Evolutionary conservation across 2,888 invertebrate species (phyloP).

Genomic region (Chalcis sispes): DNA sequence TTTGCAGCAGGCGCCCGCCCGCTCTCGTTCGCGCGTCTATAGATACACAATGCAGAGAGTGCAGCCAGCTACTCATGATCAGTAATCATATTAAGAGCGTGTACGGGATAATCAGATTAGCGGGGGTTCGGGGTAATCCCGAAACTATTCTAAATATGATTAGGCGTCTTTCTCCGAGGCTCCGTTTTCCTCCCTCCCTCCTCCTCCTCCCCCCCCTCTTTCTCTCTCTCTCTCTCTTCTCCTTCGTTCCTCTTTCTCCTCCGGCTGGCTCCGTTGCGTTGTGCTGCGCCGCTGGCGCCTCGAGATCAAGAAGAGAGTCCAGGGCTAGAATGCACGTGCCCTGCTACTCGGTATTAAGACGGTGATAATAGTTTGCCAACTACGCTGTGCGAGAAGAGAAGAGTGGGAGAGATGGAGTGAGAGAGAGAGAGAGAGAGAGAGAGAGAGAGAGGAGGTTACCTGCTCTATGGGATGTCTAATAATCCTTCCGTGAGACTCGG

Average conservation of each 20-base stretch:
- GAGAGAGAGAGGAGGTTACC: conserved; percentile 67
- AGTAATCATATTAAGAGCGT: conserved; percentile 77
- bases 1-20: conserved; percentile 4
- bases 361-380: conserved; percentile 76
- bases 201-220: no score
- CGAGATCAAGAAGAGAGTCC: conserved; percentile 63
- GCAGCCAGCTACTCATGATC: conserved; percentile 74
- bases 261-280: no score
- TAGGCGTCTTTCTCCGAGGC: conserved; percentile 72
- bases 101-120: conserved; percentile 76
- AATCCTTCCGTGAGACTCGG: conserved; percentile 74
- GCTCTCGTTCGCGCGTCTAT: not conserved
- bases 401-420: not conserved
- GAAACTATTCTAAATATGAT: conserved; percentile 77
- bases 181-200: no score
- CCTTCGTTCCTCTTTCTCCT: no score
- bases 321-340: conserved; percentile 53
- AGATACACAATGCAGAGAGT: conserved; percentile 55
- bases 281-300: no score
- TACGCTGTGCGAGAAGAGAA: conserved; percentile 68
- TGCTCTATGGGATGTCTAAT: conserved; percentile 75
- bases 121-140: conserved; percentile 74
- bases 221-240: no score
- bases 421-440: no score
- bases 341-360: conserved; percentile 67